Base-by-base conservation (phyloP, 2,113 vertebrate species). In the Nanorana parkeri region DNA sequence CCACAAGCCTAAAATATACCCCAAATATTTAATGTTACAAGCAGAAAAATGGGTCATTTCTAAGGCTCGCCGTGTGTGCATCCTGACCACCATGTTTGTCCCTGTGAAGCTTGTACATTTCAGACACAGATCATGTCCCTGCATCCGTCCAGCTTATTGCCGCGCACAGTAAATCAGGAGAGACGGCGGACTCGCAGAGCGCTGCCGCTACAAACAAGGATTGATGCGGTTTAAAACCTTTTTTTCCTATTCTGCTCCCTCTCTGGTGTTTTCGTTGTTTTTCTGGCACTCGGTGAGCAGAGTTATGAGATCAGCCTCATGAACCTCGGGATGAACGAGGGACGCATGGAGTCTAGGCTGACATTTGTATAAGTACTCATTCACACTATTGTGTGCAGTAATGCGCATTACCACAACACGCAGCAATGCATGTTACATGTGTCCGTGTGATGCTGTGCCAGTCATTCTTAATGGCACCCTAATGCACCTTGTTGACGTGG, bases 101-200 rank as follows among this genome's bases (percentile, higher is more conserved):
- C 29, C 26, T 19, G 24, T 52, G 36, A 67, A 75, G 55, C 52
- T 51, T 55, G 16, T 60, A 52, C 28, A 56, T 63, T 26, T 83
- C n/a, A 76, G 63, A 54, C 64, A 32, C 21, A 76, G 64, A 56
- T 56, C 72, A 64, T 83, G 80, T 41, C 20, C 2, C 29, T 61
- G 80, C 80, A 83, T 83, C 63, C 23, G 20, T 17, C 21, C 3
- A 8, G 29, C 69, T 67, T 74, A 83, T 83, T 83, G 76, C 68
- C 24, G 52, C 7, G 3, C 29, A 72, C 3, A 66, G 55, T 26
- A 83, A 76, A 75, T 67, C 72, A 66, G 23, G 54, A 32, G 65
- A 56, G 66, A 79, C 23, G 41, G 51, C 54, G 28, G 17, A 77
- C 21, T 47, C 8, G 19, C 67, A 68, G 29, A 41, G 29, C 23